phyloP scores from a whole-genome alignment of 2,797 vertebrate genomes.

The Catamblyrhynchus diadema region DNA sequence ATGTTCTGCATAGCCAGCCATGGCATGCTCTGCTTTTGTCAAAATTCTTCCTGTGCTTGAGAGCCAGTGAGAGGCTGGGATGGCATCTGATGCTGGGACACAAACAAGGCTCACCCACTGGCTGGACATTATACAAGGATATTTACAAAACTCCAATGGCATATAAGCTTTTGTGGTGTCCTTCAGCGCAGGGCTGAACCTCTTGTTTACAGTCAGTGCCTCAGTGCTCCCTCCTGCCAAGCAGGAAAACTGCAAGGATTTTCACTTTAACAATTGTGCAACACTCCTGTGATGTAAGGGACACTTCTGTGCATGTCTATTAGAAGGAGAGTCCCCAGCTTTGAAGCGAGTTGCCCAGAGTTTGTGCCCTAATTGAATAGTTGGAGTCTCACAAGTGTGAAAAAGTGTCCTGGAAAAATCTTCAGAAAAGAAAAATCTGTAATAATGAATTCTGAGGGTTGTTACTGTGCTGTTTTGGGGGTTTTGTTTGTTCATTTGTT shows the following conservation, averaged over 20 bases:
- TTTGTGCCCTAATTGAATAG: neutral
- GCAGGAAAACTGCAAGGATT: neutral
- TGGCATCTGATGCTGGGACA: neutral
- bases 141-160: neutral
- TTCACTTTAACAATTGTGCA: neutral
- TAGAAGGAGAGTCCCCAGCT: neutral
- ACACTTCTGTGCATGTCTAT: accelerated
- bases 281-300: neutral
- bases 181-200: neutral
- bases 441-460: neutral
- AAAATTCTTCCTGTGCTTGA: neutral
- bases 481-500: neutral
- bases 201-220: neutral
- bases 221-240: neutral
- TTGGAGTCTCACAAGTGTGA: neutral
- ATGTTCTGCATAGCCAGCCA: neutral
- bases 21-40: neutral
- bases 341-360: neutral
- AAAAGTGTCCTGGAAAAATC: neutral
- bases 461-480: neutral
- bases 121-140: neutral
- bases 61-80: neutral
- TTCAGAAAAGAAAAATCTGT: neutral
- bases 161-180: neutral
- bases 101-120: neutral